These are phyloP conservation scores for Botia kubotai DNA, from an alignment of 2,797 vertebrate species.

Conservation along the genomic window DNA sequence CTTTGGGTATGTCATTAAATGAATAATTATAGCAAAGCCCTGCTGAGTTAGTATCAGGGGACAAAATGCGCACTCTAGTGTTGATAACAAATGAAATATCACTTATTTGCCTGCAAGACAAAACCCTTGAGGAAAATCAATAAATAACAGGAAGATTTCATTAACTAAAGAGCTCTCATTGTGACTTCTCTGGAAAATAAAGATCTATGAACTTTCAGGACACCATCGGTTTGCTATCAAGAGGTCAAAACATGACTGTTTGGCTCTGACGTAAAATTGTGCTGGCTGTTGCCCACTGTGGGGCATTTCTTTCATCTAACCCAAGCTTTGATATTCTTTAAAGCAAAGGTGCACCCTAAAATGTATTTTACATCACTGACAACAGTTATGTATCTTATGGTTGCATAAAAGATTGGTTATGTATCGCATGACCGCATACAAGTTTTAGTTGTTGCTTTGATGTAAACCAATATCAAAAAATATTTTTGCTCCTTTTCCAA, in stretches of 20 bases:
- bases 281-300: conserved; percentile 21
- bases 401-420: conserved; percentile 28
- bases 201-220: conserved; percentile 68
- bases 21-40: conserved; percentile 38
- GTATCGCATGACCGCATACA: conserved; percentile 22
- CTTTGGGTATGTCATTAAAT: conserved; percentile 38
- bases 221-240: conserved; percentile 43
- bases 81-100: conserved; percentile 67
- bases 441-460: conserved; percentile 26
- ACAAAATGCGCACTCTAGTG: conserved; percentile 60
- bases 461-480: not conserved
- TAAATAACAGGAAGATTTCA: conserved; percentile 75
- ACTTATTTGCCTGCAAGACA: conserved; percentile 70
- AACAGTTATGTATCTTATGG: conserved; percentile 35
- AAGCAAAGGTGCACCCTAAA: conserved; percentile 34
- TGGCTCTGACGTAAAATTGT: conserved; percentile 43
- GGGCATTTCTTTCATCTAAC: conserved; percentile 43
- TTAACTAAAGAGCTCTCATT: conserved; percentile 73
- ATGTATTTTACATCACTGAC: conserved; percentile 42
- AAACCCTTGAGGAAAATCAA: conserved; percentile 73
- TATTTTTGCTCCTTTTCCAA: too few species aligned
- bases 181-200: conserved; percentile 67
- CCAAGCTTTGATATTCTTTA: conserved; percentile 39
- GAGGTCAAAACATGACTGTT: conserved; percentile 44
- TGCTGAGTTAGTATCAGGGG: conserved; percentile 25